Conservation (phyloP, 2,797 vertebrate species). For the Acrossocheilus fasciatus region DNA sequence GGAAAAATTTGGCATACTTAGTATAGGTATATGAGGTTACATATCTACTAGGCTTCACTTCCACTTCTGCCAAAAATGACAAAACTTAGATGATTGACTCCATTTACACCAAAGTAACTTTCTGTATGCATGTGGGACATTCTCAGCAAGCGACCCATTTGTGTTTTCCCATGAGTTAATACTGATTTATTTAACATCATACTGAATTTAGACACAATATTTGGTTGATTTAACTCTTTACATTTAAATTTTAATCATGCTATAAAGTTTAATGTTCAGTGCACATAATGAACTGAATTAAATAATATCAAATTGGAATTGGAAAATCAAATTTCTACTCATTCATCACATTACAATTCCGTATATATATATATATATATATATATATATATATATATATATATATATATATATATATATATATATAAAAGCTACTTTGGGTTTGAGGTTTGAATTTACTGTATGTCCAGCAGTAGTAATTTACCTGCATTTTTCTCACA, state of each 20-base stretch:
- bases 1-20: background rate
- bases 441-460: background rate
- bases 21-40: background rate
- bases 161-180: background rate
- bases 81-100: background rate
- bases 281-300: background rate
- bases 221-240: background rate
- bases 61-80: background rate
- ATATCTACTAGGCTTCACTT: background rate
- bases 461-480: background rate
- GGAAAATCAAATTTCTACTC: background rate
- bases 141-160: background rate
- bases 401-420: background rate
- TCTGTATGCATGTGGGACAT: conserved; percentile 1
- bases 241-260: background rate
- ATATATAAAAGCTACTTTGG: background rate
- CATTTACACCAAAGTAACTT: background rate
- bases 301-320: background rate
- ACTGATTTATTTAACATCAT: background rate
- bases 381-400: background rate
- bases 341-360: background rate
- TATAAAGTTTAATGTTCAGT: background rate
- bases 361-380: background rate
- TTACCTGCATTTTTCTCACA: background rate
- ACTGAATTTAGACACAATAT: background rate